phyloP scores from a whole-genome alignment of 1,140 invertebrate genomes.

The Mylabris phalerata region DNA sequence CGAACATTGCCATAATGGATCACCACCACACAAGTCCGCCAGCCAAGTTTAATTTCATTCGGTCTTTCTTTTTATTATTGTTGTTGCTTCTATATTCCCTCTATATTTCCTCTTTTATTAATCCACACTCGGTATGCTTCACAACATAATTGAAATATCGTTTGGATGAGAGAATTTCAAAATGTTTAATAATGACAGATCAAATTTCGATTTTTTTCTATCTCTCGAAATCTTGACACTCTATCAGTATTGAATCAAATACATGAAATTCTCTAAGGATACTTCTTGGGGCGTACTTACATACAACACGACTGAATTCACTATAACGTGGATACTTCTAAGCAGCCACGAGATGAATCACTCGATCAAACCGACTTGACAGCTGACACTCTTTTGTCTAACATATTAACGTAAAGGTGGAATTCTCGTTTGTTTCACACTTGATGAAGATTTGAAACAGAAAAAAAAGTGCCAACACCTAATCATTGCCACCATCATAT shows the following conservation, averaged over 20 bases:
- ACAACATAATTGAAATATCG: too few relatives aligned
- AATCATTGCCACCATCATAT: slow-evolving; percentile 12
- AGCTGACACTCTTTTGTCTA: slow-evolving; percentile 24
- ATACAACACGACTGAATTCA: slow-evolving; percentile 13
- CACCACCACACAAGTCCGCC: slow-evolving; percentile 10
- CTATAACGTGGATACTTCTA: slow-evolving; percentile 12
- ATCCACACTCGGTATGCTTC: too few relatives aligned
- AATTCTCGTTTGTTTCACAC: slow-evolving; percentile 2
- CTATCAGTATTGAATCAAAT: too few relatives aligned
- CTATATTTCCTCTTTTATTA: too few relatives aligned
- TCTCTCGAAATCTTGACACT: too few relatives aligned
- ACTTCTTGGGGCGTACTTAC: slow-evolving; percentile 6
- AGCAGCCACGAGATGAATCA: slow-evolving; percentile 34
- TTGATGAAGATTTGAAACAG: background rate
- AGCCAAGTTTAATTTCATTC: slow-evolving; percentile 15
- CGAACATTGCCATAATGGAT: slow-evolving; percentile 17
- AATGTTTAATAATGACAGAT: too few relatives aligned
- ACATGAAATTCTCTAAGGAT: slow-evolving; percentile 9
- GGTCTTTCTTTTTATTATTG: background rate
- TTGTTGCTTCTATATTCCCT: too few relatives aligned
- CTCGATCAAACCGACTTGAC: slow-evolving; percentile 35
- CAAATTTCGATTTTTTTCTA: too few relatives aligned
- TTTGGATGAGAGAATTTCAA: too few relatives aligned
- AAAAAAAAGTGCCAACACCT: too few relatives aligned
- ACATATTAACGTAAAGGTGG: slow-evolving; percentile 1